Evolutionary conservation across 2,888 invertebrate species (phyloP).

Genomic region (Anarsia innoxiella): DNA sequence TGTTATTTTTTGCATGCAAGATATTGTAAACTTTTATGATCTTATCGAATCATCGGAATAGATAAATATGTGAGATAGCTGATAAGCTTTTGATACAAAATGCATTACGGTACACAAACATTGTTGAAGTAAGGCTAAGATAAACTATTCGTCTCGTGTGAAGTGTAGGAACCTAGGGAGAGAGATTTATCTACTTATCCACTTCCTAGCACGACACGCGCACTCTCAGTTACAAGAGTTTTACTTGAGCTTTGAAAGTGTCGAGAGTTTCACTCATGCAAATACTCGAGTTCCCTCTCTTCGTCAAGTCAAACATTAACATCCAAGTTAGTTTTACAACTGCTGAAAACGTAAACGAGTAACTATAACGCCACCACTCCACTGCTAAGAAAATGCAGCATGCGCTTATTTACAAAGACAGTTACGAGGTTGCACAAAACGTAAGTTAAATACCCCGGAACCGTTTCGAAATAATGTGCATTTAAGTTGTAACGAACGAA

Average conservation of each 20-base stretch:
- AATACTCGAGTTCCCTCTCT: neutral
- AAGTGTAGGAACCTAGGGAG: too few species aligned
- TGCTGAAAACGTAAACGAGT: neutral
- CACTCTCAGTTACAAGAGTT: neutral
- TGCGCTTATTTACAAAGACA: slow-evolving; percentile 16
- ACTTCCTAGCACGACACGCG: neutral
- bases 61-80: too few species aligned
- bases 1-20: too few species aligned
- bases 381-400: slow-evolving; percentile 1
- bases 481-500: slow-evolving; percentile 5
- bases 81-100: slow-evolving; percentile 1
- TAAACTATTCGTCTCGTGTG: neutral
- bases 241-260: neutral
- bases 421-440: slow-evolving; percentile 20
- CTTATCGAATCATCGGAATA: too few species aligned
- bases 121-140: neutral
- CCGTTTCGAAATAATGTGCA: slow-evolving; percentile 4
- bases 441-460: slow-evolving; percentile 14
- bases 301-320: slow-evolving; percentile 7
- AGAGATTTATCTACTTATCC: slow-evolving; percentile 1
- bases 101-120: slow-evolving; percentile 7
- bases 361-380: neutral
- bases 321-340: slow-evolving; percentile 2
- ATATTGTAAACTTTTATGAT: too few species aligned
- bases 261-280: slow-evolving; percentile 1